Percentiles rank a stretch among this genome's conserved stretches.
phyloP scores from a whole-genome alignment of 2,888 invertebrate genomes.

The Torymus aiolomorphi region DNA sequence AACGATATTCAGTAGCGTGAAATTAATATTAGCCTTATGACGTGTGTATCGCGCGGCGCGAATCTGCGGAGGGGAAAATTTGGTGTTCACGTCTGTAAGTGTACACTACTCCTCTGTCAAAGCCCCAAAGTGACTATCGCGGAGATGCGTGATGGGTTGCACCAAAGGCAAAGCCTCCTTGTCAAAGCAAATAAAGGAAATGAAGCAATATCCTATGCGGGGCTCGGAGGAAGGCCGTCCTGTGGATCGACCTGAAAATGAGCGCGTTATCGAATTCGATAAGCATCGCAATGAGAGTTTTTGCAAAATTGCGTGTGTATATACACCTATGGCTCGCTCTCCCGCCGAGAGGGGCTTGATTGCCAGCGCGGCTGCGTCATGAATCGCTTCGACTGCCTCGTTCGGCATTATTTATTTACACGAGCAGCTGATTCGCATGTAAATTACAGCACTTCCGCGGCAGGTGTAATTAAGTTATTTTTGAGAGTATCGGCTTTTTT shows the following conservation, averaged over 20 bases:
- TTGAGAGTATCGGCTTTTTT: no score
- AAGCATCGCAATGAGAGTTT: slow-evolving; percentile 18
- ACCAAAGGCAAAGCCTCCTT: slow-evolving; percentile 29
- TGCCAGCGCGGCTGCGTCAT: no score
- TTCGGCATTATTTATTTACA: no score
- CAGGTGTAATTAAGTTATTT: no score
- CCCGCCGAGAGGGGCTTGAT: no score
- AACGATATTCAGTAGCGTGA: slow-evolving; percentile 18
- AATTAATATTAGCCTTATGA: slow-evolving; percentile 38
- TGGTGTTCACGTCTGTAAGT: slow-evolving; percentile 17
- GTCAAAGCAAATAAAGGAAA: slow-evolving; percentile 53
- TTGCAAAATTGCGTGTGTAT: neutral
- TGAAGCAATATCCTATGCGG: slow-evolving; percentile 46
- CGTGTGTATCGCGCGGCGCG: neutral
- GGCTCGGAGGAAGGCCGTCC: neutral
- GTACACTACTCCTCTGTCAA: slow-evolving; percentile 21
- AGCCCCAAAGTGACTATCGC: slow-evolving; percentile 41
- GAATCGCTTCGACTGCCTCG: no score
- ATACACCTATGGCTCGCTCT: slow-evolving; percentile 1
- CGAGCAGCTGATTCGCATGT: no score
- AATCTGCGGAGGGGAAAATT: slow-evolving; percentile 23
- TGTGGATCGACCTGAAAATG: slow-evolving; percentile 35
- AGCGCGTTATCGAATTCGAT: slow-evolving; percentile 22
- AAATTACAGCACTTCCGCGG: no score
- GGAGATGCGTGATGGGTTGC: neutral